Percentiles rank a stretch among this genome's conserved stretches.
phyloP scores from a whole-genome alignment of 1,140 invertebrate genomes.

The Lordiphosa stackelbergi region DNA sequence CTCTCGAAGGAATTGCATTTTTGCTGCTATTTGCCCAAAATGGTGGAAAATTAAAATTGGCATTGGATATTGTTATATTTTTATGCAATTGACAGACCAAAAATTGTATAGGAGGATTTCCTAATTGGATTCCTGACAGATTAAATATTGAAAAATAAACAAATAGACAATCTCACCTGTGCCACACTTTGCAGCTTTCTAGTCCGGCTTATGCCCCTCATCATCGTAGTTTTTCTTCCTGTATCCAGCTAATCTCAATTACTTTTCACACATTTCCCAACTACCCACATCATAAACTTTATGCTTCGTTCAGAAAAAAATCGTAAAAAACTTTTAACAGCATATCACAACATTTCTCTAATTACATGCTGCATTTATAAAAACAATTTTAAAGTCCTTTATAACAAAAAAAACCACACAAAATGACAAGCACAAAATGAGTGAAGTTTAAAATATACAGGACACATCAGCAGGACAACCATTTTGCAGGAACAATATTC shows the following conservation, averaged over 20 bases:
- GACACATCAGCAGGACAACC: conserved; percentile 45
- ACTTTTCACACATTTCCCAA: conserved; percentile 39
- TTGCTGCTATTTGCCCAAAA: too few relatives aligned
- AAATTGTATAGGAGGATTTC: too few relatives aligned
- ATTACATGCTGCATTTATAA: conserved; percentile 28
- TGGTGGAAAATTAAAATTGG: too few relatives aligned
- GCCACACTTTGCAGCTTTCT: too few relatives aligned
- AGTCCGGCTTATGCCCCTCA: too few relatives aligned
- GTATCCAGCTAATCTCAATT: conserved; percentile 20
- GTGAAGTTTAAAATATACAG: conserved; percentile 24
- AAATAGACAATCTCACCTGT: too few relatives aligned
- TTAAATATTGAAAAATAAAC: too few relatives aligned
- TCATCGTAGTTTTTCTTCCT: not conserved
- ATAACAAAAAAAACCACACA: conserved; percentile 14
- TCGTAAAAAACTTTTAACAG: conserved; percentile 1
- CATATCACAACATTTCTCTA: conserved; percentile 28
- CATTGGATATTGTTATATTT: too few relatives aligned
- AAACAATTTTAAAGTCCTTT: conserved; percentile 30
- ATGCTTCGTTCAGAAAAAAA: conserved; percentile 6
- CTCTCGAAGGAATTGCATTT: too few relatives aligned
- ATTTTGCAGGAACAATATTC: conserved; percentile 70
- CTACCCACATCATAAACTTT: conserved; percentile 19
- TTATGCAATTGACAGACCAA: too few relatives aligned
- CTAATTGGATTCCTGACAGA: too few relatives aligned
- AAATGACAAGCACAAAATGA: conserved; percentile 12